A percentile compares a stretch with the other conserved stretches of the same genome.
Evolutionary conservation across 2,888 invertebrate species (phyloP).

Genomic region (Ethmia dodecea): DNA sequence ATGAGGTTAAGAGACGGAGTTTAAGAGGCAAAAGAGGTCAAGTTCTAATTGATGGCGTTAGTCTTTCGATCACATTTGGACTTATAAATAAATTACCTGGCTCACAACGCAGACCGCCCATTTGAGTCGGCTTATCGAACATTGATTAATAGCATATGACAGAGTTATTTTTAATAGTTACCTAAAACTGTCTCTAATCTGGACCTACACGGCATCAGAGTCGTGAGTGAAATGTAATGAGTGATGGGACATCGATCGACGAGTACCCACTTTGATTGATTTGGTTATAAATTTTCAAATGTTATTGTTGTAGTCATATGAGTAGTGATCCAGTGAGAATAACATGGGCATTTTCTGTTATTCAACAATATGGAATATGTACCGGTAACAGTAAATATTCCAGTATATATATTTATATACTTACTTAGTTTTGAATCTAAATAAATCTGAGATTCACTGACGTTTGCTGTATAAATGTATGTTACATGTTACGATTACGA

Average conservation of each 20-base stretch:
- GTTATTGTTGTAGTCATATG: no score
- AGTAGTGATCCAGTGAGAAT: no score
- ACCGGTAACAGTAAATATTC: no score
- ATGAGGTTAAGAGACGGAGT: conserved; percentile 2
- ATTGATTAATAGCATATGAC: conserved; percentile 67
- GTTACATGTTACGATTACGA: no score
- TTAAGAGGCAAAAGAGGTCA: conserved; percentile 16
- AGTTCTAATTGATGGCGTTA: conserved; percentile 26
- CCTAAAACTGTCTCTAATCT: conserved; percentile 42
- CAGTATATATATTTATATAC: no score
- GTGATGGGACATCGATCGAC: conserved; percentile 1
- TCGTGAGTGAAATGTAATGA: conserved; percentile 21
- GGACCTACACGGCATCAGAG: conserved; percentile 24
- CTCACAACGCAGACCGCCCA: conserved; percentile 60
- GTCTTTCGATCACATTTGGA: conserved; percentile 39
- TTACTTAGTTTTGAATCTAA: no score
- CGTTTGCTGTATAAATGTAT: no score
- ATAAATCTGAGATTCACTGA: no score
- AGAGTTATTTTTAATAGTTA: conserved; percentile 60
- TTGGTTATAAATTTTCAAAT: no score
- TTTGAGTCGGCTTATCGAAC: conserved; percentile 61
- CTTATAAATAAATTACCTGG: conserved; percentile 62
- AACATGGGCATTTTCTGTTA: no score
- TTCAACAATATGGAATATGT: no score
- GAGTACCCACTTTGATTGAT: no score